Percentiles rank a stretch among this genome's conserved stretches.
These are phyloP conservation scores for Malurus splendens DNA, from an alignment of 2,797 vertebrate species.

Conservation along the genomic window DNA sequence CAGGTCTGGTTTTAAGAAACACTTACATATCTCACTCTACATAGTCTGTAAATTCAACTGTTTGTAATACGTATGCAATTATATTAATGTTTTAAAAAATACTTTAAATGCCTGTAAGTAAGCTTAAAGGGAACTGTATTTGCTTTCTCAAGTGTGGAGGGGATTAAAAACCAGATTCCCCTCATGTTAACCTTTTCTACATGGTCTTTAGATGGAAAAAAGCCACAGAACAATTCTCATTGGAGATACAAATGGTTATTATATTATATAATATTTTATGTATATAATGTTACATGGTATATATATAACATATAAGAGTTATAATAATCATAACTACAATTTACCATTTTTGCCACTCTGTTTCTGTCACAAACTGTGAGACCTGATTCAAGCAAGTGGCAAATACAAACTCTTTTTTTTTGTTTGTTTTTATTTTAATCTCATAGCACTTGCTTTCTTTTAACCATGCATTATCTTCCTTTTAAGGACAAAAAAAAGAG, in stretches of 20 bases:
- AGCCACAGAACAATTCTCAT: neutral
- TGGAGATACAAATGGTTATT: neutral
- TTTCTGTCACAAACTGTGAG: neutral
- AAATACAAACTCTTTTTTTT: fast-evolving
- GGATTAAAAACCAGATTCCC: fast-evolving
- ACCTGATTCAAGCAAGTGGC: neutral
- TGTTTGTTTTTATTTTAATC: no score
- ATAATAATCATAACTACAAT: neutral
- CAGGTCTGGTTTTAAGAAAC: neutral
- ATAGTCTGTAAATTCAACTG: neutral
- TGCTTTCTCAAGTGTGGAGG: neutral
- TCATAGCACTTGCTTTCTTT: neutral
- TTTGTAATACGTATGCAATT: neutral
- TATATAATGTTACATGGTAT: no score
- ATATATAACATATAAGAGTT: neutral
- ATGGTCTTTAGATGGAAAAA: neutral
- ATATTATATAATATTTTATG: no score
- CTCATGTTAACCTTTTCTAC: neutral
- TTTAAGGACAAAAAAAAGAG: neutral
- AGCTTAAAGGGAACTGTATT: neutral
- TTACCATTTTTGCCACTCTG: neutral
- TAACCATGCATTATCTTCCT: neutral
- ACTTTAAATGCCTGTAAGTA: neutral
- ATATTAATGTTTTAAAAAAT: neutral
- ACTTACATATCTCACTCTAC: neutral